Conservation (phyloP, 2,797 vertebrate species). For the Takifugu ocellatus region DNA sequence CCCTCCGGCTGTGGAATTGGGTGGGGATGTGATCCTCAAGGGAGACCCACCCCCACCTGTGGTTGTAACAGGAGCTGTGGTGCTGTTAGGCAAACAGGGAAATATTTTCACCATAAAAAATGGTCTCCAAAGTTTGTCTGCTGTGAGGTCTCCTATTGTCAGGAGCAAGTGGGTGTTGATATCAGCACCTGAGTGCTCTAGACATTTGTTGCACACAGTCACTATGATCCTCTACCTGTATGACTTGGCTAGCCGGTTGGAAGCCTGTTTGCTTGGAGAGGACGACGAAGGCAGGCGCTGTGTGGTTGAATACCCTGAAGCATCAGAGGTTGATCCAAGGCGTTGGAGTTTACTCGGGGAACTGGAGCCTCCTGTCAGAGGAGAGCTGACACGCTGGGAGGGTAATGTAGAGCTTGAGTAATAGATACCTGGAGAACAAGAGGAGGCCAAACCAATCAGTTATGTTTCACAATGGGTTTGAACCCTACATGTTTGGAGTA, state of each 20-base stretch:
- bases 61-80: constrained; percentile 68
- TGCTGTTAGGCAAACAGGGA: constrained; percentile 44
- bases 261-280: constrained; percentile 89
- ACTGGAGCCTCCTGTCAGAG: constrained; percentile 80
- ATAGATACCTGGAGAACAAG: constrained; percentile 75
- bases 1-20: constrained; percentile 81
- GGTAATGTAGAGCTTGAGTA: constrained; percentile 96
- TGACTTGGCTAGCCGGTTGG: constrained; percentile 90
- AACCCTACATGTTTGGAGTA: not conserved
- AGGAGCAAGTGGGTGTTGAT: too few species aligned
- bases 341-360: constrained; percentile 93
- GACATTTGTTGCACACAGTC: not conserved
- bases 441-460: constrained; percentile 2
- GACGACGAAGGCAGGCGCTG: constrained; percentile 83
- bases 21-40: constrained; percentile 87
- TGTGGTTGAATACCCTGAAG: constrained; percentile 81
- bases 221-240: constrained; percentile 76
- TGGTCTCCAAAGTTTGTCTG: too few species aligned
- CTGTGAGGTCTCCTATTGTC: too few species aligned
- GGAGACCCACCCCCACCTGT: constrained; percentile 79
- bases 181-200: too few species aligned
- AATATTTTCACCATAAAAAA: not conserved
- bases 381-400: constrained; percentile 89
- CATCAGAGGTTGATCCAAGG: constrained; percentile 84
- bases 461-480: not conserved